Evolutionary conservation across 2,888 invertebrate species (phyloP).

Genomic region (Gisinianus flammeolus): DNA sequence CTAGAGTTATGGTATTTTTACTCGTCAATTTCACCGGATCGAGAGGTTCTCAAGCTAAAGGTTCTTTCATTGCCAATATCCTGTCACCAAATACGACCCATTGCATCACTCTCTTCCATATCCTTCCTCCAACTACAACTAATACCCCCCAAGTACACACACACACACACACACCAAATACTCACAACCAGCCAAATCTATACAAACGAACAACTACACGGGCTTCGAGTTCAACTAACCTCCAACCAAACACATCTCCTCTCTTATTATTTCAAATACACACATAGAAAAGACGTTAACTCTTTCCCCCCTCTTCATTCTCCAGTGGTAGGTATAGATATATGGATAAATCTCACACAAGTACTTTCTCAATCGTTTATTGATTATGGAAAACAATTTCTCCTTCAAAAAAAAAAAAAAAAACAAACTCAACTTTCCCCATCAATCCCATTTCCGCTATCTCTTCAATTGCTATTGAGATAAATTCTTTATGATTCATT

Average conservation of each 20-base stretch:
- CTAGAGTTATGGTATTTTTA: slow-evolving; percentile 56
- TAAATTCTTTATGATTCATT: slow-evolving; percentile 4
- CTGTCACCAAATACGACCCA: slow-evolving; percentile 56
- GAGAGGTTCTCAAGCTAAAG: slow-evolving; percentile 43
- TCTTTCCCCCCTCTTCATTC: background rate
- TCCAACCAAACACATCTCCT: slow-evolving; percentile 2
- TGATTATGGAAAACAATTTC: background rate
- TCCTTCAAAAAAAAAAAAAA: background rate
- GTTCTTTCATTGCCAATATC: slow-evolving; percentile 56
- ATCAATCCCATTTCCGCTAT: background rate
- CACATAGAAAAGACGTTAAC: background rate
- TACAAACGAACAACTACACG: background rate
- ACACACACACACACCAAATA: background rate
- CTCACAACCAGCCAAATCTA: background rate
- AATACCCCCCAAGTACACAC: background rate
- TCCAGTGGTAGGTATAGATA: background rate
- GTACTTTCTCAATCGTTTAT: background rate
- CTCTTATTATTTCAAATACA: background rate
- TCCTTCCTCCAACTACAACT: slow-evolving; percentile 20
- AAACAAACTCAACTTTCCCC: background rate
- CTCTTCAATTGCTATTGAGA: slow-evolving; percentile 14
- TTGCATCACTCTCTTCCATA: slow-evolving; percentile 50
- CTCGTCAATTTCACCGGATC: slow-evolving; percentile 54
- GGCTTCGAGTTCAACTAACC: background rate
- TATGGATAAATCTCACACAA: slow-evolving; percentile 6